Conservation (phyloP, 2,888 invertebrate genomes). For the Trachelus tabidus region DNA sequence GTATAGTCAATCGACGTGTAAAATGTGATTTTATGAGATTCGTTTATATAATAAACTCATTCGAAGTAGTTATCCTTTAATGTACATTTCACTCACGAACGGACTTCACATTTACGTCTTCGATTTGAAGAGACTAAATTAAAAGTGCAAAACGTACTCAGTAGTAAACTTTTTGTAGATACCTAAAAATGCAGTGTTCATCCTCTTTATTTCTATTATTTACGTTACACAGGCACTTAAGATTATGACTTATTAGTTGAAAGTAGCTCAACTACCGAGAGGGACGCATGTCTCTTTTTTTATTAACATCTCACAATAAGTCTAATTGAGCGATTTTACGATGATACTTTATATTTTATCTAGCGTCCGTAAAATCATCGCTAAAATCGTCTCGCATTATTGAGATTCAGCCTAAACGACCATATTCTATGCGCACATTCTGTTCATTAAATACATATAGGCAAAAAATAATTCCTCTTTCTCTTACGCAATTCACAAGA, state of each 20-base stretch:
- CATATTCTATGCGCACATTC: not conserved
- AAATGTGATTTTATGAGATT: not conserved
- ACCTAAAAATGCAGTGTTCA: not conserved
- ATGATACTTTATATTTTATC: not conserved
- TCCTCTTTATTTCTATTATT: conserved; percentile 5
- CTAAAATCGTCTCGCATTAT: not conserved
- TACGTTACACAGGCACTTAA: conserved; percentile 1
- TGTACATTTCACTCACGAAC: not conserved
- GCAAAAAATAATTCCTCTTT: not conserved
- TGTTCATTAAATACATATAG: not conserved
- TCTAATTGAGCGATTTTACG: not conserved
- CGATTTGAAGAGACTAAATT: not conserved
- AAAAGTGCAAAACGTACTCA: not conserved
- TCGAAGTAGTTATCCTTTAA: not conserved
- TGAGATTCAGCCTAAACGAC: not conserved
- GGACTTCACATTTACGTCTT: not conserved
- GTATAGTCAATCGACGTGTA: not conserved
- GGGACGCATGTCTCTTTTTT: not conserved
- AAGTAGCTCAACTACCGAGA: not conserved
- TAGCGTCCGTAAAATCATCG: not conserved
- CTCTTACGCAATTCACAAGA: not conserved
- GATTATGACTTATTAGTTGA: conserved; percentile 1
- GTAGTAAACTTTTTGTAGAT: not conserved
- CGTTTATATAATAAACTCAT: not conserved
- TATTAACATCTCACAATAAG: not conserved